Base-by-base conservation (phyloP, 1,140 invertebrate species). In the Drosophila bocki region DNA sequence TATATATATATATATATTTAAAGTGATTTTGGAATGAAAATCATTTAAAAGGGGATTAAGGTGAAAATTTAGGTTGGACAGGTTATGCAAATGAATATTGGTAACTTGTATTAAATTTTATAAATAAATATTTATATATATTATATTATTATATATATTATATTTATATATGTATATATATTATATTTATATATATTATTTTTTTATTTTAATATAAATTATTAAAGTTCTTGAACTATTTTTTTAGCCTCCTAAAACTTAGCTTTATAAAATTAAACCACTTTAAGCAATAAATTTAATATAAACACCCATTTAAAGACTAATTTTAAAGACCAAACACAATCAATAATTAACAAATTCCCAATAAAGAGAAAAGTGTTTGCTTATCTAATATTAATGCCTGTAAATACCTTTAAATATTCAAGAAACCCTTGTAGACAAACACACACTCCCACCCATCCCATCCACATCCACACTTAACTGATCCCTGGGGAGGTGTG, bases 401-500 rank as follows among this genome's bases (percentile, higher is more conserved):
- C 19, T 9, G 7, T 22, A n/a, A 54, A 54, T 22, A 54, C 51
- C 37, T 37, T 39, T 26, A 61, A 26, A 35, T 42, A 13, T 35
- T 11, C 8, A n/a, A 19, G 29, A 65, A 32, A 6, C 15, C 35
- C 15, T 15, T 19, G 15, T 19, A 50, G 60, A 50, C 19, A 41
- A 41, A 41, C 15, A 29, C 37, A 13, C n/a, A 42, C 15, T 19
- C 37, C 6, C 13, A 33, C 8, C 3, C 41, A 22, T 33, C 3
- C 32, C n/a, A 22, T 2, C 22, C 22, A 22, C 22, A 22, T 22
- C 22, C 22, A 33, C 72, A 64, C 32, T 22, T 57, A 45, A 33
- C 45, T 39, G 54, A 72, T 72, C 69, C 69, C 67, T 12, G 37
- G 33, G 57, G 17, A 3, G 32, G 50, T 32, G 37, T 0, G 50